Percentiles rank a stretch among this genome's conserved stretches.
Conservation (phyloP, 1,140 invertebrate genomes). For the Harpegnathos saltator region DNA sequence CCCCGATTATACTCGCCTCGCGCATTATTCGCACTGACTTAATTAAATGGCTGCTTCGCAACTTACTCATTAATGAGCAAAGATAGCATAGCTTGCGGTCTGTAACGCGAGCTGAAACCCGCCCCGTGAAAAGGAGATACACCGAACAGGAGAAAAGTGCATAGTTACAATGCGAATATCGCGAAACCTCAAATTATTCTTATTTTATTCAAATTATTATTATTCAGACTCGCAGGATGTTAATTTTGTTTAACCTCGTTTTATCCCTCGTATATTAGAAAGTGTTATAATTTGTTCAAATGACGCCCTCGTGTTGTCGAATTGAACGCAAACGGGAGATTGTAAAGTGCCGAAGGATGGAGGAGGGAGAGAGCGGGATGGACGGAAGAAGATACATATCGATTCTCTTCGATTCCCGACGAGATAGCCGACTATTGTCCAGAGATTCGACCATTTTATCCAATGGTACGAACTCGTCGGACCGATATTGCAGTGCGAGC, state of each 20-base stretch:
- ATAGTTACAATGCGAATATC: not conserved
- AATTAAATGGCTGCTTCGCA: conserved; percentile 62
- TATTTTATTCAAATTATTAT: too few species aligned
- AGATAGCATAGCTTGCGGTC: conserved; percentile 25
- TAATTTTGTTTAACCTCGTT: conserved; percentile 26
- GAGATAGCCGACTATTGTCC: conserved; percentile 24
- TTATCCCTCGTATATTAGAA: conserved; percentile 7
- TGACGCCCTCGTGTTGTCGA: not conserved
- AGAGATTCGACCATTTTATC: conserved; percentile 35
- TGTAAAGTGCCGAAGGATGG: not conserved
- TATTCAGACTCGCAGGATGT: not conserved
- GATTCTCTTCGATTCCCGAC: conserved; percentile 11
- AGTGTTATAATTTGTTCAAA: conserved; percentile 16
- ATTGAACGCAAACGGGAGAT: not conserved
- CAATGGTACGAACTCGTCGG: not conserved
- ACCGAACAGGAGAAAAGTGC: not conserved
- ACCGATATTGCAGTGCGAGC: conserved; percentile 17
- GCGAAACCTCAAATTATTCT: not conserved
- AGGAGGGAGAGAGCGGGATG: not conserved
- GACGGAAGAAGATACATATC: not conserved
- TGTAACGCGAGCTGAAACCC: conserved; percentile 23
- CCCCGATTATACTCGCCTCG: conserved; percentile 54
- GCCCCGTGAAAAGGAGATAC: conserved; percentile 21
- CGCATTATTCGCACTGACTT: conserved; percentile 18
- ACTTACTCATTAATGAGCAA: conserved; percentile 57